Conservation (phyloP, 2,113 vertebrate species). For the Morone chrysops region DNA sequence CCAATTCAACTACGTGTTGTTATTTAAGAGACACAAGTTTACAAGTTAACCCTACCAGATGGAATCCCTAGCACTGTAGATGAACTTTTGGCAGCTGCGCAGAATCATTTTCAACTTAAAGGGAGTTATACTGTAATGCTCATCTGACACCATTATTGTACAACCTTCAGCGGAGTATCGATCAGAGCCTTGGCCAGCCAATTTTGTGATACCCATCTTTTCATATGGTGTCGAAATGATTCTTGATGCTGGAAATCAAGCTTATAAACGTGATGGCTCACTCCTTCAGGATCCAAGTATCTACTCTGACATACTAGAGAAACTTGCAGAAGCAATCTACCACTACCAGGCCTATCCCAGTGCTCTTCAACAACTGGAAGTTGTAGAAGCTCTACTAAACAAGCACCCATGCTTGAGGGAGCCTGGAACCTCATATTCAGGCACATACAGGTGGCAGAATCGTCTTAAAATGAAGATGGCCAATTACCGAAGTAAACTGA, state of each 20-base stretch:
- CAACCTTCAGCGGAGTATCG: neutral
- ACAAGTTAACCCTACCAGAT: conserved; percentile 54
- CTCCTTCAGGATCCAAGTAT: conserved; percentile 10
- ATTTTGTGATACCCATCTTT: conserved; percentile 12
- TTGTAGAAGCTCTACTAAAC: conserved; percentile 5
- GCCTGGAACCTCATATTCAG: neutral
- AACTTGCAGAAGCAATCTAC: neutral
- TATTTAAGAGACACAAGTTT: conserved; percentile 53
- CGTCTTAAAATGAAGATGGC: conserved; percentile 60
- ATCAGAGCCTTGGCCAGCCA: neutral
- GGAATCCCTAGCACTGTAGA: conserved; percentile 26
- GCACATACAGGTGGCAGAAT: conserved; percentile 28
- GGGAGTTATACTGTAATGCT: conserved; percentile 33
- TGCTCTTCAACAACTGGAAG: neutral
- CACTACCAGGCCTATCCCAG: neutral
- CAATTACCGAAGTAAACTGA: conserved; percentile 38
- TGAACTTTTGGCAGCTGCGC: conserved; percentile 41
- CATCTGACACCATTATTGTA: neutral
- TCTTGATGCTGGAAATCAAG: neutral
- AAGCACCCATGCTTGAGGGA: conserved; percentile 18
- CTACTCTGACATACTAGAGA: neutral
- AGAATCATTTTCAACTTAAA: conserved; percentile 54
- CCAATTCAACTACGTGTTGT: conserved; percentile 39
- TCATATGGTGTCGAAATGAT: neutral
- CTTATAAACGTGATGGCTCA: neutral